Evolutionary conservation across 2,797 vertebrate species (phyloP), one percentile per base, ranked within the genome.

Genomic region (Hydrolagus colliei): DNA sequence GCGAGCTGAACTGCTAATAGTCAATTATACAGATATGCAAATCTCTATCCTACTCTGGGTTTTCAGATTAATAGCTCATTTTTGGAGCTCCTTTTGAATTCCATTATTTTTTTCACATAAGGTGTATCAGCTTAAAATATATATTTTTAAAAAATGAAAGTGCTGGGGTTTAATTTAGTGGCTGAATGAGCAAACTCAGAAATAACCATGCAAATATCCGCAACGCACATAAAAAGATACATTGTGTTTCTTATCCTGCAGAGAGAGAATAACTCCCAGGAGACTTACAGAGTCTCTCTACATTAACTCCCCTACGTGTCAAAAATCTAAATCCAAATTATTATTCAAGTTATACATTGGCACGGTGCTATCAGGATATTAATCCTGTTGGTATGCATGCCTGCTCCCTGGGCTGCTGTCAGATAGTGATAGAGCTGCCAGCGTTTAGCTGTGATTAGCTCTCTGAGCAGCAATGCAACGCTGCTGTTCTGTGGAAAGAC

Each of bases 221-320:
- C 27, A 61, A 65, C 65, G 20, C 1, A 67, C 79, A 52, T 71
- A 84, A 71, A 71, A 84, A 84, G 79, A 35, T 63, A 71, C 68
- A 84, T 84, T 84, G 68, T 84, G 65, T 84, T 84, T 84, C 32
- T 71, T 84, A 84, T 84, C 79, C 79, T 68, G 79, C 79, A n/a
- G 65, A 84, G 79, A 68, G 68, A 52, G 79, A 71, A 41, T 18
- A 41, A 84, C 79, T 71, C 79, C 79, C 27, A 9, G 27, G 79
- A 71, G 79, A 84, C 20, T 71, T 65, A 68, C 68, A 82, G 22
- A 68, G 79, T 84, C 65, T 84, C 65, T 71, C 79, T 84, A 84
- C 79, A 84, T 84, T 84, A 84, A 84, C 79, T 84, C 22, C 18
- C 27, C 63, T 68, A 82, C 79, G 79, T 82, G 79, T 82, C 32